These are phyloP conservation scores for Auanema freiburgensis DNA, from an alignment of 2,888 invertebrate genomes.

Conservation along the genomic window DNA sequence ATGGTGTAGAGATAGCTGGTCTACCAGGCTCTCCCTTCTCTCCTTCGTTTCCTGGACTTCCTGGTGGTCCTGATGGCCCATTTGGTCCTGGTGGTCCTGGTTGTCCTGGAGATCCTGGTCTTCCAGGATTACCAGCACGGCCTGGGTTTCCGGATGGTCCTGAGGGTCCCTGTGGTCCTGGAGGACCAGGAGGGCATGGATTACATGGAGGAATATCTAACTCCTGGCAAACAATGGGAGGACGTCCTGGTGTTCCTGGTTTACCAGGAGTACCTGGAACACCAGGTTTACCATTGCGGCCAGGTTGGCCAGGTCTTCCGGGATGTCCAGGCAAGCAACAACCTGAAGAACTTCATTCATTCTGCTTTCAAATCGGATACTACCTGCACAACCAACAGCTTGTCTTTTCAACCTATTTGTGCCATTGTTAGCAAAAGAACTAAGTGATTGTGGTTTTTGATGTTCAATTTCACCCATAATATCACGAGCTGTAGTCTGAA, in stretches of 20 bases:
- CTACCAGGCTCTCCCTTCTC: slow-evolving; percentile 56
- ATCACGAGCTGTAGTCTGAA: slow-evolving; percentile 57
- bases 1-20: slow-evolving; percentile 52
- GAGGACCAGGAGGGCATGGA: slow-evolving; percentile 61
- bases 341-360: slow-evolving; percentile 17
- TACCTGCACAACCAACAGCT: slow-evolving; percentile 53
- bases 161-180: slow-evolving; percentile 54
- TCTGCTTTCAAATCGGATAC: slow-evolving; percentile 9
- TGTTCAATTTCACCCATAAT: slow-evolving; percentile 61
- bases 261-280: slow-evolving; percentile 55
- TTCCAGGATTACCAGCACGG: slow-evolving; percentile 57
- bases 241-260: slow-evolving; percentile 52
- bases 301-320: slow-evolving; percentile 56
- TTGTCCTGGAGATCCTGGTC: slow-evolving; percentile 52
- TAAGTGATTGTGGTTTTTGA: slow-evolving; percentile 41
- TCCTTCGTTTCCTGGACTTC: slow-evolving; percentile 51
- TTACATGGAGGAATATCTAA: slow-evolving; percentile 63
- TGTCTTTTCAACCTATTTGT: slow-evolving; percentile 51
- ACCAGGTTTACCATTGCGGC: slow-evolving; percentile 52
- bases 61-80: slow-evolving; percentile 52
- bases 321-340: slow-evolving; percentile 63
- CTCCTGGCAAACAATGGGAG: slow-evolving; percentile 63
- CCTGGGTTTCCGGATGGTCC: slow-evolving; percentile 42
- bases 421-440: slow-evolving; percentile 40
- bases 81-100: slow-evolving; percentile 51